phyloP scores from a whole-genome alignment of 2,113 vertebrate genomes.

The Mus musculus region DNA sequence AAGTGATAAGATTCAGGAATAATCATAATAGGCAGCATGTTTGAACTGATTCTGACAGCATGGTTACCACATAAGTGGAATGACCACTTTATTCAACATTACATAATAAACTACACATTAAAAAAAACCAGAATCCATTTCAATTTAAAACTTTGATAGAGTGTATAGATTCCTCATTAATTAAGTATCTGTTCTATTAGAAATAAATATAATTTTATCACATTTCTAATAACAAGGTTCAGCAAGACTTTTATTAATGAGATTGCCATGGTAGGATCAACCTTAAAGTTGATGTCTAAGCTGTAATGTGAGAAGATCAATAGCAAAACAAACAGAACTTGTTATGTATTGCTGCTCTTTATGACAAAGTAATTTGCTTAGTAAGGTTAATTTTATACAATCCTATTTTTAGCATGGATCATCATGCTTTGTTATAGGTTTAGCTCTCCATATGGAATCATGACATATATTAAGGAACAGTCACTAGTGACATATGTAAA shows the following conservation, averaged over 20 bases:
- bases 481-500: background rate
- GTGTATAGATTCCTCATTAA: background rate
- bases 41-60: background rate
- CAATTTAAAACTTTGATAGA: background rate
- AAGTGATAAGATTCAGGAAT: background rate
- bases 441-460: background rate
- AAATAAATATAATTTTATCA: background rate
- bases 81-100: background rate
- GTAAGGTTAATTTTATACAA: background rate
- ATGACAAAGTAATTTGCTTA: background rate
- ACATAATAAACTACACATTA: background rate
- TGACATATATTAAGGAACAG: background rate
- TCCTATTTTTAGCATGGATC: background rate
- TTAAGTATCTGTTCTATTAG: background rate
- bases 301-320: background rate
- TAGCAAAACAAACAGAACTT: background rate
- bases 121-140: background rate
- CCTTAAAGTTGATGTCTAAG: background rate
- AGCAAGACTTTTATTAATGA: background rate
- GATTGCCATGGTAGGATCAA: background rate
- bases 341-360: background rate
- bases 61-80: background rate
- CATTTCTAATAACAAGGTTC: background rate
- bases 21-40: background rate
- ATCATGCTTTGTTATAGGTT: background rate